phyloP scores from a whole-genome alignment of 2,888 invertebrate species.

The Netelia melanura region DNA sequence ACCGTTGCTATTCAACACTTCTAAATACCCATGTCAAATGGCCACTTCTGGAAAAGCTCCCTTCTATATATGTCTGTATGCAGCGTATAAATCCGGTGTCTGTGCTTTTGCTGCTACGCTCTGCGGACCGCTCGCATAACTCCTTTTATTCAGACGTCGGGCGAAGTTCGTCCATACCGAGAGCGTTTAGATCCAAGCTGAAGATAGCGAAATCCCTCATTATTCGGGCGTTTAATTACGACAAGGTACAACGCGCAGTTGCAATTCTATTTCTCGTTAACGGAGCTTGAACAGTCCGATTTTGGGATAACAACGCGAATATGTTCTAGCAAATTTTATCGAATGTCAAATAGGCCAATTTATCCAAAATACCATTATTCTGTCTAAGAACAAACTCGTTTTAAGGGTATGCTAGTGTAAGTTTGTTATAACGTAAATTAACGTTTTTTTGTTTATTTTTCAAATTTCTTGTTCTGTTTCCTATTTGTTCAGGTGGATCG shows the following conservation, averaged over 20 bases:
- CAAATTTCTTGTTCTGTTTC: not conserved
- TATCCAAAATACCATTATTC: not conserved
- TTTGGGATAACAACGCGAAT: too few relatives aligned
- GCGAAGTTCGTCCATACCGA: not conserved
- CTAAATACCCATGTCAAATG: slow-evolving; percentile 57
- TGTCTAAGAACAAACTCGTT: not conserved
- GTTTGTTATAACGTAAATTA: not conserved
- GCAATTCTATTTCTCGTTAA: slow-evolving; percentile 1
- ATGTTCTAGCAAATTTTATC: not conserved
- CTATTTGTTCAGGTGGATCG: slow-evolving; percentile 81
- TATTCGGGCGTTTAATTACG: slow-evolving; percentile 18
- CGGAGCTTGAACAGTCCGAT: not conserved
- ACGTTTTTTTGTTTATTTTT: not conserved
- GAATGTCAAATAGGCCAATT: not conserved
- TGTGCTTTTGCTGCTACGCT: not conserved
- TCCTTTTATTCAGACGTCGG: slow-evolving; percentile 42
- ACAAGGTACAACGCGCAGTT: slow-evolving; percentile 12
- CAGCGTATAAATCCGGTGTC: not conserved
- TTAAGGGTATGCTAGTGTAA: not conserved
- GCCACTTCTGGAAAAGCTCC: slow-evolving; percentile 41
- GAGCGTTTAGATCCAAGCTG: not conserved
- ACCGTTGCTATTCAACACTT: slow-evolving; percentile 47
- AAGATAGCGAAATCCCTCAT: not conserved
- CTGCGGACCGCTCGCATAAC: slow-evolving; percentile 16
- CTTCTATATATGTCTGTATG: not conserved